phyloP scores from a whole-genome alignment of 2,797 vertebrate genomes.

The Sebastes diploproa region DNA sequence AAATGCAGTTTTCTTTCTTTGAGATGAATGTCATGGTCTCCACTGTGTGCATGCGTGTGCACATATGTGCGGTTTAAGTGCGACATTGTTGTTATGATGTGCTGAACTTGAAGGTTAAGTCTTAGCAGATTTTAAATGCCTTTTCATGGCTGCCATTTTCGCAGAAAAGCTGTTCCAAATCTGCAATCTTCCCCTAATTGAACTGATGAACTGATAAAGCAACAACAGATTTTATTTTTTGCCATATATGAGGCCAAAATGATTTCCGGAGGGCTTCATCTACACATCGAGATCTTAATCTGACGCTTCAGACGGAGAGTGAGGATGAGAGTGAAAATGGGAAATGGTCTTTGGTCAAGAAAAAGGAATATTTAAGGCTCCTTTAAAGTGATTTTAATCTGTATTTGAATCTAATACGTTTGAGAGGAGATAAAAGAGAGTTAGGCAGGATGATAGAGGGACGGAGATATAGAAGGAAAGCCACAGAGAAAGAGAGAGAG shows the following conservation, averaged over 20 bases:
- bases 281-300: neutral
- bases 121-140: constrained; percentile 30
- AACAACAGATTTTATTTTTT: neutral
- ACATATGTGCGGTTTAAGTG: neutral
- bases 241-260: neutral
- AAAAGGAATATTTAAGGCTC: neutral
- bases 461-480: neutral
- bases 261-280: constrained; percentile 5
- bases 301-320: neutral
- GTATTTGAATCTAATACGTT: constrained; percentile 32
- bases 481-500: neutral
- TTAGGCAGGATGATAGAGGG: neutral
- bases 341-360: neutral
- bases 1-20: constrained; percentile 44
- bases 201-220: constrained; percentile 23
- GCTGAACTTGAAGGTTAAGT: constrained; percentile 17
- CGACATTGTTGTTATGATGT: constrained; percentile 12
- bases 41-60: neutral
- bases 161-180: constrained; percentile 18
- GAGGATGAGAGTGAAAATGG: neutral
- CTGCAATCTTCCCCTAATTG: neutral
- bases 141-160: constrained; percentile 11
- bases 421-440: constrained; percentile 28
- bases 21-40: constrained; percentile 50
- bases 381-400: constrained; percentile 43